These are phyloP conservation scores for Anastatus disparis DNA, from an alignment of 1,140 invertebrate species.

Conservation along the genomic window DNA sequence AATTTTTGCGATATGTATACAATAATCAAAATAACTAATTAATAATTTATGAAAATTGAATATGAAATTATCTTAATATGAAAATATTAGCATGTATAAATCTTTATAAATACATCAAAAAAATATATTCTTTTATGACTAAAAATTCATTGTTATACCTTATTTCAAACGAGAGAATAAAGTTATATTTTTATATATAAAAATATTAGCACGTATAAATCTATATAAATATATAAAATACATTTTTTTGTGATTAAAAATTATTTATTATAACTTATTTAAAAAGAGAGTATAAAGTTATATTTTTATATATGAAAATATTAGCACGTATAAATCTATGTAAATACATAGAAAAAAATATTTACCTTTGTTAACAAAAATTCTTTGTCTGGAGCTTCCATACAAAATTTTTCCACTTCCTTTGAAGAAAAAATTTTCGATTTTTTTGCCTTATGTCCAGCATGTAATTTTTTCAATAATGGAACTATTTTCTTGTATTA, in stretches of 20 bases:
- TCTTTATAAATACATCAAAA: too few species aligned
- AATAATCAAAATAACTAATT: too few species aligned
- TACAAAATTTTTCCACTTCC: constrained; percentile 30
- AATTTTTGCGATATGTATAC: too few species aligned
- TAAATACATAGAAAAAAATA: neutral
- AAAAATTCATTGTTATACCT: neutral
- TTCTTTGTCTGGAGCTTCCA: constrained; percentile 10
- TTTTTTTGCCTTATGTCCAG: constrained; percentile 22
- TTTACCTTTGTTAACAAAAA: constrained; percentile 30
- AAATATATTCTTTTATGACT: too few species aligned
- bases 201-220: too few species aligned
- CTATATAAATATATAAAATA: too few species aligned
- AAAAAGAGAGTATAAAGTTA: neutral
- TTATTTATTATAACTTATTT: neutral
- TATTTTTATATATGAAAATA: neutral
- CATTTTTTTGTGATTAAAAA: neutral
- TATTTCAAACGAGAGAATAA: neutral
- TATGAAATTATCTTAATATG: too few species aligned
- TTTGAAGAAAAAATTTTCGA: constrained; percentile 30
- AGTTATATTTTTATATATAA: neutral
- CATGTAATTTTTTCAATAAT: constrained; percentile 16
- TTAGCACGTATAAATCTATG: too few species aligned
- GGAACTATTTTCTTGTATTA: constrained; percentile 9
- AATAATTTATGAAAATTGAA: too few species aligned
- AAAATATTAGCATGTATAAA: too few species aligned